Percentiles rank a stretch among this genome's conserved stretches.
These are phyloP conservation scores for Pocota personata DNA, from an alignment of 2,888 invertebrate species.

Conservation along the genomic window DNA sequence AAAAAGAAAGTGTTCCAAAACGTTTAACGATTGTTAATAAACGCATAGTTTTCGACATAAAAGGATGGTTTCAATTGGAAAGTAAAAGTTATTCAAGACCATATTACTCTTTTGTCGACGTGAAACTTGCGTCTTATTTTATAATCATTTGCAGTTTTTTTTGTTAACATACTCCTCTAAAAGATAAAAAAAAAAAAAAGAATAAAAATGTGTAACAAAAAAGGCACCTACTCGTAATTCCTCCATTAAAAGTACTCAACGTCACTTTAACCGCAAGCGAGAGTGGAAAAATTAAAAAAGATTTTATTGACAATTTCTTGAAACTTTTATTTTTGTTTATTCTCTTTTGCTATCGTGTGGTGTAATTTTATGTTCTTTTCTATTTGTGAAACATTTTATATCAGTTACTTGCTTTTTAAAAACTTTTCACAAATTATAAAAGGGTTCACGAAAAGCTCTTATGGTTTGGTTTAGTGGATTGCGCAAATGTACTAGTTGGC, in stretches of 20 bases:
- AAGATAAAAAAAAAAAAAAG: not conserved
- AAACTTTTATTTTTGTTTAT: not conserved
- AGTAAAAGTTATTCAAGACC: not conserved
- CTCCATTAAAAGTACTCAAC: not conserved
- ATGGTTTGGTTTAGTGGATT: not conserved
- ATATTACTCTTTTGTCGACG: not conserved
- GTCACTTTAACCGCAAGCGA: not conserved
- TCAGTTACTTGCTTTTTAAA: not conserved
- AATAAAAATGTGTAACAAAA: no score
- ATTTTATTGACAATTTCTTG: slow-evolving; percentile 14
- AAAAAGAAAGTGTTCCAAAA: not conserved
- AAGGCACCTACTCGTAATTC: not conserved
- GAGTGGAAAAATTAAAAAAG: slow-evolving; percentile 1
- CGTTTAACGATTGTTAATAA: not conserved
- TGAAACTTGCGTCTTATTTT: not conserved
- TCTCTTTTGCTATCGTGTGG: not conserved
- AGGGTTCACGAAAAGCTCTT: not conserved
- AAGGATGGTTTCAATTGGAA: not conserved
- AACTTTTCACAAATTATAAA: not conserved
- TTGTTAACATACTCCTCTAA: not conserved
- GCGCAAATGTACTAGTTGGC: not conserved
- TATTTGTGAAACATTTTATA: not conserved
- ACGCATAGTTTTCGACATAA: not conserved
- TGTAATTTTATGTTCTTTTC: not conserved
- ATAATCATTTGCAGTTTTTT: not conserved